Evolutionary conservation across 2,797 vertebrate species (phyloP), one percentile per base, ranked within the genome.

Genomic region (Anguilla megastoma): DNA sequence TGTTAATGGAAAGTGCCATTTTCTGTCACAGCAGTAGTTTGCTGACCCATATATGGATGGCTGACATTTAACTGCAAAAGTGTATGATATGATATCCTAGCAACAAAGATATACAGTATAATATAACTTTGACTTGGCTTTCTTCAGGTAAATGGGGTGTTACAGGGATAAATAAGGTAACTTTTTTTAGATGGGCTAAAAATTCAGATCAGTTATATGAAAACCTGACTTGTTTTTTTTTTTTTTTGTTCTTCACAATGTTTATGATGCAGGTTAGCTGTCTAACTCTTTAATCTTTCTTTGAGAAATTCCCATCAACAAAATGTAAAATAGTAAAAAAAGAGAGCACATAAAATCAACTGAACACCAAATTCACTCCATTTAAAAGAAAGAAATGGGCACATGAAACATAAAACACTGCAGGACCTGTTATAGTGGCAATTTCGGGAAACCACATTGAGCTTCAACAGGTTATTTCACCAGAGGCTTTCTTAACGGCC

Each of bases 401-500:
- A 87, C 24, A 87, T 2, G 16, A 86, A 86, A 79, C 33, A 87
- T 50, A 90, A 76, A 48, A 90, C 66, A 84, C 66, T 89, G 27
- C 85, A 80, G 27, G 36, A 58, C 14, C 71, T 79, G 80, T 36
- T 69, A 56, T 85, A 50, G 86, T 58, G 45, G 85, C 83, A 76
- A 84, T 88, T 85, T 85, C 52, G 60, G 60, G 30, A 66, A 30
- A 87, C 56, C 45, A 33, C n/a, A 83, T 30, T 63, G 36, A 45
- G 24, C 41, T 85, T 88, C 52, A 84, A 84, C 71, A 56, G n/a
- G 36, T 84, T 88, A 85, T 74, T 84, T 71, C 87, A 84, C n/a
- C 80, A 71, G 60, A 18, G 80, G 24, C 82, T 88, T 85, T 45
- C 66, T 63, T 36, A 63, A 45, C 74, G 33, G 69, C 69, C 16